A percentile compares a stretch with the other conserved stretches of the same genome.
These are phyloP conservation scores for Zele albiditarsus DNA, from an alignment of 2,888 invertebrate species.

Conservation along the genomic window DNA sequence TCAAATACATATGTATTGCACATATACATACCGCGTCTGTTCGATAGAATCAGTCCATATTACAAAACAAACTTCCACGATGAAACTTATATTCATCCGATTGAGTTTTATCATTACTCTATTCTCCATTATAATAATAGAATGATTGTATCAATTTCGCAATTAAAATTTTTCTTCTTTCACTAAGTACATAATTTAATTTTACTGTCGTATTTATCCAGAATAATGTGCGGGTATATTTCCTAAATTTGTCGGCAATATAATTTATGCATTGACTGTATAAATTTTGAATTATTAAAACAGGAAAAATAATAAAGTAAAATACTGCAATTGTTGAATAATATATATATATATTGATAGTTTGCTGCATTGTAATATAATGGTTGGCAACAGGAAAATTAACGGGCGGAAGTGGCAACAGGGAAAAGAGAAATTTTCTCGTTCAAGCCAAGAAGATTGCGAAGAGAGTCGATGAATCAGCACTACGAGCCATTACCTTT, in stretches of 20 bases:
- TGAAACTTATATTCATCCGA: background rate
- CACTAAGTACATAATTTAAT: too few species aligned
- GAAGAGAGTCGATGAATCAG: constrained; percentile 40
- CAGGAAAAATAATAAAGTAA: background rate
- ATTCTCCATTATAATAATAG: too few species aligned
- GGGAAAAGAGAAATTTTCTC: constrained; percentile 38
- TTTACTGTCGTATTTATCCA: too few species aligned
- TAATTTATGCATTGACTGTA: background rate
- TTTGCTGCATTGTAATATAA: constrained; percentile 33
- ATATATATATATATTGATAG: constrained; percentile 21
- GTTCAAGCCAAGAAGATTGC: constrained; percentile 17
- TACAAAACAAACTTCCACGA: background rate
- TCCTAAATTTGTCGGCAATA: background rate
- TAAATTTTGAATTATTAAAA: background rate
- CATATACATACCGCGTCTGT: background rate
- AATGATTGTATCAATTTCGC: too few species aligned
- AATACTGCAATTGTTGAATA: background rate
- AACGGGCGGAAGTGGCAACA: constrained; percentile 39
- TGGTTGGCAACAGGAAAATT: constrained; percentile 40
- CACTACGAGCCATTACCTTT: constrained; percentile 37
- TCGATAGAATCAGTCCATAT: constrained; percentile 7
- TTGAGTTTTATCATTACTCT: background rate
- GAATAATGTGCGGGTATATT: too few species aligned
- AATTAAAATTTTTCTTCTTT: too few species aligned
- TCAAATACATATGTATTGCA: constrained; percentile 29